These are phyloP conservation scores for Drosophila picticornis DNA, from an alignment of 2,888 invertebrate species.

Conservation along the genomic window DNA sequence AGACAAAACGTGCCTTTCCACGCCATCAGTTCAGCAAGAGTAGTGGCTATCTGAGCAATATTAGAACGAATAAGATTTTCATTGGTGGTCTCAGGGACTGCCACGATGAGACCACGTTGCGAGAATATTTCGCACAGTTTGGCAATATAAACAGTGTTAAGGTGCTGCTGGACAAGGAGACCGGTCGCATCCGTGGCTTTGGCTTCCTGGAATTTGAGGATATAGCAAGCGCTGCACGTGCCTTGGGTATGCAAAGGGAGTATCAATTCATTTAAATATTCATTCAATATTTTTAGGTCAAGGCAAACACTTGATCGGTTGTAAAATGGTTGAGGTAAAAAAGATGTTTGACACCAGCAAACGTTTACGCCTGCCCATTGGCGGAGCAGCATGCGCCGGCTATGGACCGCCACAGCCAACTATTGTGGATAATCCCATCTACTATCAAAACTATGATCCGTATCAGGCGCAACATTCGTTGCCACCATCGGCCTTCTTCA, in stretches of 20 bases:
- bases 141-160: conserved; percentile 78
- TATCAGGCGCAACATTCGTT: conserved; percentile 56
- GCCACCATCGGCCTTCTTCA: conserved; percentile 73
- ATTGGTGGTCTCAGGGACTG: conserved; percentile 83
- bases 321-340: conserved; percentile 79
- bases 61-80: conserved; percentile 78
- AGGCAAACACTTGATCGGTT: conserved; percentile 78
- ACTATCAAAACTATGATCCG: conserved; percentile 66
- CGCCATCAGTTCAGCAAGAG: conserved; percentile 75
- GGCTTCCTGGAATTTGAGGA: conserved; percentile 83
- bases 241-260: conserved; percentile 71
- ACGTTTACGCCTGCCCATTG: conserved; percentile 84
- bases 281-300: conserved; percentile 25
- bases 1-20: conserved; percentile 82
- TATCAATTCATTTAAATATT: background rate
- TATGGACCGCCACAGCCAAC: conserved; percentile 73
- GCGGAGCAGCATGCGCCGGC: conserved; percentile 72
- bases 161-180: conserved; percentile 80
- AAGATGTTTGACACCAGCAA: conserved; percentile 76
- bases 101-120: conserved; percentile 76
- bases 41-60: conserved; percentile 55
- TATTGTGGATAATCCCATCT: conserved; percentile 53
- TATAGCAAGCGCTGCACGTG: conserved; percentile 78
- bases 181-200: conserved; percentile 83
- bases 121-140: conserved; percentile 81